phyloP scores from a whole-genome alignment of 2,113 vertebrate species.

The Corythoichthys haematopterus region DNA sequence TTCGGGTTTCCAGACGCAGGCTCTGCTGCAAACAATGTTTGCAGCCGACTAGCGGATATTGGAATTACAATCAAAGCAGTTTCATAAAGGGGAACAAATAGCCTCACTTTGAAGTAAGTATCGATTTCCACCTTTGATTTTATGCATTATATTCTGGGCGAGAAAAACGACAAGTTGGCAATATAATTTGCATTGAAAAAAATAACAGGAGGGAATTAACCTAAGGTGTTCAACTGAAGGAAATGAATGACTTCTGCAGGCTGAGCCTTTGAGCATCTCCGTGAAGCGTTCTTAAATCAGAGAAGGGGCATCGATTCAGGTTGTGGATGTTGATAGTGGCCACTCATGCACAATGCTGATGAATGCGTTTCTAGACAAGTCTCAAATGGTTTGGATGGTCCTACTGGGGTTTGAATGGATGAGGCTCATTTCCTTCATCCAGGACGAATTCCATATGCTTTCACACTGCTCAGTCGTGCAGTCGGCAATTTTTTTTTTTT shows the following conservation, averaged over 20 bases:
- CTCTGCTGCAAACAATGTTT: slow-evolving; percentile 39
- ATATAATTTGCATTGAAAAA: background rate
- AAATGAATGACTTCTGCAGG: background rate
- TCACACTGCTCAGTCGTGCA: slow-evolving; percentile 42
- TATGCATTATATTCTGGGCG: background rate
- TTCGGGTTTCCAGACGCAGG: slow-evolving; percentile 10
- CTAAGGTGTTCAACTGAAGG: background rate
- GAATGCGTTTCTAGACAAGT: slow-evolving; percentile 34
- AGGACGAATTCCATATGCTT: slow-evolving; percentile 59
- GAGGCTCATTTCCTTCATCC: slow-evolving; percentile 58
- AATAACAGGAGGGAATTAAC: background rate
- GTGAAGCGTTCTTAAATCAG: background rate
- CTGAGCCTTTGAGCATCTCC: background rate
- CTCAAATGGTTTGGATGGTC: slow-evolving; percentile 41
- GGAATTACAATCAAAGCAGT: slow-evolving; percentile 48
- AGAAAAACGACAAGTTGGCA: background rate
- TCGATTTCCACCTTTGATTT: background rate
- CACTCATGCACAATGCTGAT: slow-evolving; percentile 44
- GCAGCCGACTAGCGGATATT: slow-evolving; percentile 19
- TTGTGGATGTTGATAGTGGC: slow-evolving; percentile 13
- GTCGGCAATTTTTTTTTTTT: no score
- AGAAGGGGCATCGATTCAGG: slow-evolving; percentile 2
- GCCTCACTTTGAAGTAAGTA: slow-evolving; percentile 51
- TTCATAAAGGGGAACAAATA: slow-evolving; percentile 57
- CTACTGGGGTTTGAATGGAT: slow-evolving; percentile 51